Evolutionary conservation across 2,888 invertebrate species (phyloP).

Genomic region (Yponomeuta plumbellus): DNA sequence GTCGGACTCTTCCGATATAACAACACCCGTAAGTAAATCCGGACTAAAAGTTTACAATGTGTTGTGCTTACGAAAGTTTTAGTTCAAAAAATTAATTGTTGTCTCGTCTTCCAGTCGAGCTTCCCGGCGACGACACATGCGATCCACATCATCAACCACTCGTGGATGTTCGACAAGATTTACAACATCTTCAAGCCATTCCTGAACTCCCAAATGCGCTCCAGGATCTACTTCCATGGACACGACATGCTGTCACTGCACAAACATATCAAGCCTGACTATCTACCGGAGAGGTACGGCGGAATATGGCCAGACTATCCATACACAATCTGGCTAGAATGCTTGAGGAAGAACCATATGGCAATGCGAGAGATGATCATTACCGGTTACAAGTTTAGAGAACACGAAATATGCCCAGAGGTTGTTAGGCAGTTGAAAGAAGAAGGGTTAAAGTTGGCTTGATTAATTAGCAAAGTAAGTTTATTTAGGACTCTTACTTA

Average conservation of each 20-base stretch:
- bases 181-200: conserved; percentile 88
- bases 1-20: too few relatives aligned
- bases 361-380: conserved; percentile 79
- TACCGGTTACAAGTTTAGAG: conserved; percentile 78
- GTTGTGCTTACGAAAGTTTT: too few relatives aligned
- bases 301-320: conserved; percentile 83
- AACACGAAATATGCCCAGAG: conserved; percentile 53
- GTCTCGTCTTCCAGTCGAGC: conserved; percentile 72
- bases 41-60: too few relatives aligned
- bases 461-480: conserved; percentile 23
- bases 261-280: conserved; percentile 81
- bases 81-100: neutral
- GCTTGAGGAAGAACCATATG: conserved; percentile 71
- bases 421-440: conserved; percentile 53
- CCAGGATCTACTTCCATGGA: conserved; percentile 83
- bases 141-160: conserved; percentile 87
- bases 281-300: conserved; percentile 83
- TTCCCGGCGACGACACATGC: conserved; percentile 85
- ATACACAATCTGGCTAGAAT: conserved; percentile 84
- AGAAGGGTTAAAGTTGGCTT: conserved; percentile 48
- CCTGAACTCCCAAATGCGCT: conserved; percentile 80
- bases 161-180: conserved; percentile 87
- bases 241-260: conserved; percentile 83
- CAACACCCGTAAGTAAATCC: too few relatives aligned
- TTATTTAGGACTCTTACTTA: conserved; percentile 9